Evolutionary conservation across 1,140 invertebrate genomes (phyloP), one percentile per base, ranked within the genome.

Genomic region (Meloidogyne chitwoodi): DNA sequence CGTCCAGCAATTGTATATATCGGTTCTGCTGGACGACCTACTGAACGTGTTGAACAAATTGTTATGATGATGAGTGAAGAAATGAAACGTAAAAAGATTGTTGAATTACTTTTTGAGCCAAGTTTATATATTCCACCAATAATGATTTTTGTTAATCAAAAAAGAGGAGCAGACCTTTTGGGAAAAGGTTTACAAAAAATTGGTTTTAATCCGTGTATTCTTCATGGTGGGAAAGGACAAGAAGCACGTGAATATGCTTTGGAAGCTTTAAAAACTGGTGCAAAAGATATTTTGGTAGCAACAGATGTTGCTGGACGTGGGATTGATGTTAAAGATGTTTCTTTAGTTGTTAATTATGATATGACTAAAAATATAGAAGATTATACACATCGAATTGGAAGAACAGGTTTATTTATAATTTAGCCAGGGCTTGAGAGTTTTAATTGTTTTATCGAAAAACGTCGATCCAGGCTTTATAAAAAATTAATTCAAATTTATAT

Each of bases 241-340:
- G 97, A 99, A 88, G 95, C 98, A 88, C 91, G 97, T 91, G 97
- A 99, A 87, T 98, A 95, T 88, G 97, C 97, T 65, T 89, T 99
- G 80, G 93, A 94, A 22, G 73, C 93, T 88, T 91, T 99, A 63
- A 99, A 99, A 88, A 91, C 91, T 71, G 80, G 83, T 12, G 78
- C 86, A 0, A 98, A 98, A 88, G 95, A 99, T 87, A 99, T 99
- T 84, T 89, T 99, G 74, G 96, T 99, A n/a, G 97, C 97, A 0
- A 99, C 97, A 6, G 96, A 99, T 89, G 96, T 99, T 1, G 97
- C 97, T 86, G 96, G 96, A 81, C 92, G 96, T 91, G 97, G 97
- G 94, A 99, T 99, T 80, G 96, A 99, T 86, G 98, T 99, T 84
- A 98, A 98, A 88, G 96, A 99, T 89, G 96, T 99, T 0, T 96